Evolutionary conservation across 2,888 invertebrate genomes (phyloP).

Genomic region (Ptilodon capucinus): DNA sequence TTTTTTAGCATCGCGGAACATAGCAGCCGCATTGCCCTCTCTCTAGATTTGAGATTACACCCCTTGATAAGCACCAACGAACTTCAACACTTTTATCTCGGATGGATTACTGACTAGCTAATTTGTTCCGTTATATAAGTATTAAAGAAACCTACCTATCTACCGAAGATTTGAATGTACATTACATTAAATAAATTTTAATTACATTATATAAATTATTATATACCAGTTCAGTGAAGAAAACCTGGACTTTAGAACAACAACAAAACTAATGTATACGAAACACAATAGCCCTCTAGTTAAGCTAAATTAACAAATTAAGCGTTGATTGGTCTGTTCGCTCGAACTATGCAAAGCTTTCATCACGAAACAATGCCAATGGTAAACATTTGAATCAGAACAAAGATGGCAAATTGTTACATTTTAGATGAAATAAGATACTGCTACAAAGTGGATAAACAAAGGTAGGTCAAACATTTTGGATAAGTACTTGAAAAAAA

Average conservation of each 20-base stretch:
- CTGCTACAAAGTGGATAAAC: no score
- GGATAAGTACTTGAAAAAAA: no score
- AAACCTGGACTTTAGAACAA: no score
- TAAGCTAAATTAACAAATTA: constrained; percentile 8
- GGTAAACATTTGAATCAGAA: neutral
- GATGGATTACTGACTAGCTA: neutral
- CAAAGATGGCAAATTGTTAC: neutral
- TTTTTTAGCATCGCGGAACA: constrained; percentile 7
- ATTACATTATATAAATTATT: no score
- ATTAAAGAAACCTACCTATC: no score
- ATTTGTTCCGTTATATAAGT: neutral
- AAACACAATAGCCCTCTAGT: neutral
- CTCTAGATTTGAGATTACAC: neutral
- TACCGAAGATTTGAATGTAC: no score
- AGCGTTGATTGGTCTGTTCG: constrained; percentile 4
- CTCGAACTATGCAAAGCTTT: constrained; percentile 3
- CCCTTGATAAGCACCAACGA: neutral
- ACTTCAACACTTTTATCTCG: neutral
- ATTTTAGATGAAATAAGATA: no score
- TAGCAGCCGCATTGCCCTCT: neutral
- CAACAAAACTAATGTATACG: no score
- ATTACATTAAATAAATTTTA: no score
- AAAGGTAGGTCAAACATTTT: no score
- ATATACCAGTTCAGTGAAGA: no score
- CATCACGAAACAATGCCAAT: neutral